Conservation (phyloP, 1,140 invertebrate genomes). For the Trachymyrmex septentrionalis region DNA sequence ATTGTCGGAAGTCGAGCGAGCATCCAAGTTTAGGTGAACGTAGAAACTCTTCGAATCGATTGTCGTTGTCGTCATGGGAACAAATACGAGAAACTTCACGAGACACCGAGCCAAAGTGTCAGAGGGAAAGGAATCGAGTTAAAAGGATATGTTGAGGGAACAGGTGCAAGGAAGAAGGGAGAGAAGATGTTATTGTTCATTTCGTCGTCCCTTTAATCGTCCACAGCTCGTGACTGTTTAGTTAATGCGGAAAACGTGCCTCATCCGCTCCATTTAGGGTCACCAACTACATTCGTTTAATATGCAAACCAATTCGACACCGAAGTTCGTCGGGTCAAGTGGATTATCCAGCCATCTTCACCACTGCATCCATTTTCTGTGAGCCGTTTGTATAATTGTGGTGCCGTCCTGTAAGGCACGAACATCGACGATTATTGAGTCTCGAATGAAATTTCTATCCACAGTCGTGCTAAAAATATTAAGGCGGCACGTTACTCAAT, state of each 20-base stretch:
- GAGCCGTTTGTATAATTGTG: constrained; percentile 12
- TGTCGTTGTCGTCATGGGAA: constrained; percentile 53
- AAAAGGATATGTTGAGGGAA: constrained; percentile 35
- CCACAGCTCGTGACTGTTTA: constrained; percentile 49
- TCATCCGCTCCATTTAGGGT: constrained; percentile 57
- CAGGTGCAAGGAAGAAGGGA: neutral
- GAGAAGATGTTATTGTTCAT: neutral
- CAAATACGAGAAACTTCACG: constrained; percentile 58
- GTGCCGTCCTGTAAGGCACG: neutral
- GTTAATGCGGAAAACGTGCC: constrained; percentile 72
- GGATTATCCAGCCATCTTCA: constrained; percentile 59
- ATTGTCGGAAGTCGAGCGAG: constrained; percentile 43
- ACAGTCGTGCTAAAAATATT: neutral
- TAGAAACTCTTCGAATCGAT: constrained; percentile 12
- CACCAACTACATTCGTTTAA: constrained; percentile 69
- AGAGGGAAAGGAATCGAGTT: constrained; percentile 68
- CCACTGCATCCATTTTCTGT: neutral
- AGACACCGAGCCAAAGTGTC: constrained; percentile 34
- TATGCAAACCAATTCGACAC: constrained; percentile 72
- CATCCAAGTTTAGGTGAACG: constrained; percentile 51
- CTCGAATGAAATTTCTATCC: constrained; percentile 12
- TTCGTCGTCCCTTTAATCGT: neutral
- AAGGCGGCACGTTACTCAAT: neutral
- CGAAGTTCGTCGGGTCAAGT: constrained; percentile 62
- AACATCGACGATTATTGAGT: constrained; percentile 21